phyloP scores from a whole-genome alignment of 2,888 invertebrate genomes.

The Heterodera filipjevi region DNA sequence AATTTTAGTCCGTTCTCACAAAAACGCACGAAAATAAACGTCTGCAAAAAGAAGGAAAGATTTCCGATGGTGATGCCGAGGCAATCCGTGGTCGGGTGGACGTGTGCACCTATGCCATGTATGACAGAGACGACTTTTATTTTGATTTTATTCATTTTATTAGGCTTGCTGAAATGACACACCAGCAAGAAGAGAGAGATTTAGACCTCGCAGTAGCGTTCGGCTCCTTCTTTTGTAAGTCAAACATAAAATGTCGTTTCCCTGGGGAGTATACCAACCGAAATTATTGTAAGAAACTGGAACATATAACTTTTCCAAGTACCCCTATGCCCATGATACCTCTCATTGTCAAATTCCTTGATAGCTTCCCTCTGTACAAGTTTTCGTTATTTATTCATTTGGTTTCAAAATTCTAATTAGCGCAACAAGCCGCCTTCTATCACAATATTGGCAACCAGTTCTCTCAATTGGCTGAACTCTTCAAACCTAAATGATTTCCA shows the following conservation, averaged over 20 bases:
- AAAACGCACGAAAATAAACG: conserved; percentile 87
- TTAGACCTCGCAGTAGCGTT: conserved; percentile 76
- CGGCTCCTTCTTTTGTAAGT: neutral
- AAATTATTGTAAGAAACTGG: too few species aligned
- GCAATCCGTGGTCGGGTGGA: conserved; percentile 80
- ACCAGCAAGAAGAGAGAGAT: conserved; percentile 85
- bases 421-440: conserved; percentile 88
- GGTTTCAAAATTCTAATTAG: neutral
- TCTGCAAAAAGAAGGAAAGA: conserved; percentile 79
- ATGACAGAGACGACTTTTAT: too few species aligned
- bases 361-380: too few species aligned
- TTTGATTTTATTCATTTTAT: neutral
- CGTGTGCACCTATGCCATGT: conserved; percentile 84
- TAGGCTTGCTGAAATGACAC: conserved; percentile 84
- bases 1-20: conserved; percentile 70
- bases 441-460: conserved; percentile 70
- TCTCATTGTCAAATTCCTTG: too few species aligned
- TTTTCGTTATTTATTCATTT: conserved; percentile 71
- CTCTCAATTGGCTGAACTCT: conserved; percentile 47
- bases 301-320: too few species aligned
- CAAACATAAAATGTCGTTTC: conserved; percentile 23
- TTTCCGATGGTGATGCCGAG: conserved; percentile 79
- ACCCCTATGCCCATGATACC: too few species aligned
- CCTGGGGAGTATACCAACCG: too few species aligned
- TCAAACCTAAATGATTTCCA: conserved; percentile 34